phyloP scores from a whole-genome alignment of 30 jellyfish, hydroid and myxozoan species.

The Hydractinia symbiolongicarpus region DNA sequence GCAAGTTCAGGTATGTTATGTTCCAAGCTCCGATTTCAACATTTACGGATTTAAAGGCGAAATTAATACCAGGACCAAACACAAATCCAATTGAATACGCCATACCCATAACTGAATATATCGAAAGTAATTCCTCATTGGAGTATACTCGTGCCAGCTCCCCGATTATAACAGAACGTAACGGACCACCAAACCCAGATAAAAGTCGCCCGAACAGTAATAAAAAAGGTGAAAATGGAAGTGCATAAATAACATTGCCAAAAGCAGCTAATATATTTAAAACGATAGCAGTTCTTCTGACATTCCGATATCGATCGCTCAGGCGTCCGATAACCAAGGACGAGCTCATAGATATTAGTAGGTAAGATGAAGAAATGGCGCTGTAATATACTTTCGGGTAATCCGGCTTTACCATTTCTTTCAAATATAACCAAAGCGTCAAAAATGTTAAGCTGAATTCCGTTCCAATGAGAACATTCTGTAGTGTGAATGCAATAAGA shows the following conservation, averaged over 20 bases:
- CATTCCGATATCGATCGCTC: background rate
- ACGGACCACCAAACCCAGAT: slow-evolving; percentile 4
- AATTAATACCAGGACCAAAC: slow-evolving; percentile 6
- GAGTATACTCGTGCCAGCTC: background rate
- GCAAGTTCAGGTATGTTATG: background rate
- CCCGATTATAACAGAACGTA: slow-evolving; percentile 3
- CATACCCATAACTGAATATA: slow-evolving; percentile 8
- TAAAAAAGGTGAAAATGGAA: slow-evolving; percentile 1
- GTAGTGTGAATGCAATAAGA: background rate
- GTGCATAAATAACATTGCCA: background rate
- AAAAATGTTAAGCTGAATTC: slow-evolving; percentile 1
- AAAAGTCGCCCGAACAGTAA: background rate
- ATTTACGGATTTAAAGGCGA: background rate
- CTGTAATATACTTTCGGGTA: background rate
- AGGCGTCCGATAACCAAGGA: background rate
- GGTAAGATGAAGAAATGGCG: background rate
- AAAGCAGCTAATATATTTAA: background rate
- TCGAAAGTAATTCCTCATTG: background rate
- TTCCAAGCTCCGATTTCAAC: background rate
- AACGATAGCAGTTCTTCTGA: background rate
- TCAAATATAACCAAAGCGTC: background rate
- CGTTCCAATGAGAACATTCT: background rate
- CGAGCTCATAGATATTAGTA: background rate
- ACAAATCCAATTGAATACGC: slow-evolving; percentile 6
- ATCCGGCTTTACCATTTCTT: background rate